Base-by-base conservation (phyloP, 2,888 invertebrate species). In the Dryadula phaetusa region DNA sequence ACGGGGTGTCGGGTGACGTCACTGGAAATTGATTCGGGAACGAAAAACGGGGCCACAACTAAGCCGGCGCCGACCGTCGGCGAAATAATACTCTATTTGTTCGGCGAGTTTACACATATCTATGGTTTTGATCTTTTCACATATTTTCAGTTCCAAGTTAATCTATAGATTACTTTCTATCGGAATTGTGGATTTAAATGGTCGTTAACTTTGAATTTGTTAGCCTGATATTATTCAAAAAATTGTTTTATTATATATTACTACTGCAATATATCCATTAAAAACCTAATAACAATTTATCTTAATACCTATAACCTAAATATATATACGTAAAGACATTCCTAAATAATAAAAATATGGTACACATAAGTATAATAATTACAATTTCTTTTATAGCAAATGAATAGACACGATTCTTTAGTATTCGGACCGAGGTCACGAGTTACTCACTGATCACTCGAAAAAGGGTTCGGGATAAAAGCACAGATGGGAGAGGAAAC, bases 21-120 rank as follows among this genome's bases (percentile, higher is more conserved):
- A 90, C 82, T 80, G 84, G 82, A 87, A 89, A 90, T 90, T 90
- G 90, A 90, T 90, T 90, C 84, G 83, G 81, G 83, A 85, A 85
- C 85, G 87, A 86, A 90, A 88, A 88, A 88, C 84, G 85, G 83
- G 86, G 88, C 86, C 87, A 85, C 82, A 82, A 84, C 84, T 84
- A 86, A 85, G 80, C 79, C 82, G 86, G 85, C 85, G 86, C 79
- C 81, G 75, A 32, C 58, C 14, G 49, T 20, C 22, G 60, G 60
- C 37, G 18, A 40, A 62, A 69, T 71, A 52, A 65, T 47, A 58
- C 58, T 49, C 46, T 60, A 65, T 65, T 52, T 60, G 56, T 49
- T 65, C 47, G n/a, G n/a, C 40, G 40, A 49, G 56, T 56, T 64
- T 14, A 5, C 25, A 46, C 58, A 49, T 64, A 58, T 65, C 58